Percentiles rank a stretch among this genome's conserved stretches.
phyloP scores from a whole-genome alignment of 2,888 invertebrate genomes.

The Siphlonurus alternatus region DNA sequence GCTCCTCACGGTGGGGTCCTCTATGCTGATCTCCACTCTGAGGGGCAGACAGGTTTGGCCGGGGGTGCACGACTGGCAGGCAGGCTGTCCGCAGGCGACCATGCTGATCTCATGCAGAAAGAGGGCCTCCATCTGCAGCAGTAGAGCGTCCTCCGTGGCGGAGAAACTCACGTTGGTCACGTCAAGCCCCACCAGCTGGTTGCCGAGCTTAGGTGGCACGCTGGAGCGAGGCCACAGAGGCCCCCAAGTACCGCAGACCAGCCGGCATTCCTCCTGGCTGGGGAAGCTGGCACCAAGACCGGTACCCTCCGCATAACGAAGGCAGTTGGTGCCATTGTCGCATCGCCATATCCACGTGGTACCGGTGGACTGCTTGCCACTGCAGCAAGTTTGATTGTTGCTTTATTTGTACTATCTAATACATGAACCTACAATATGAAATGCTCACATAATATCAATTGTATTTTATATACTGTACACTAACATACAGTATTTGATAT shows the following conservation, averaged over 20 bases:
- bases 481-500: no score
- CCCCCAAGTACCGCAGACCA: constrained; percentile 49
- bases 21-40: constrained; percentile 8
- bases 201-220: constrained; percentile 25
- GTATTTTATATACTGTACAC: no score
- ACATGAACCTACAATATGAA: no score
- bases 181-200: constrained; percentile 17
- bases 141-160: constrained; percentile 35
- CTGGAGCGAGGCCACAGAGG: constrained; percentile 54
- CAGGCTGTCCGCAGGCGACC: constrained; percentile 25
- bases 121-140: constrained; percentile 25
- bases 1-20: constrained; percentile 10
- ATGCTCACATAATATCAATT: no score
- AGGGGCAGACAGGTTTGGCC: constrained; percentile 15
- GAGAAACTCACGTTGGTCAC: constrained; percentile 27
- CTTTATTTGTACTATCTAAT: no score
- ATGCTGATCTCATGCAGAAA: constrained; percentile 33
- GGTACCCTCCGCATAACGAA: constrained; percentile 30
- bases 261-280: constrained; percentile 40
- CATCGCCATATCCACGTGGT: constrained; percentile 62
- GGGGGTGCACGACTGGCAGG: constrained; percentile 20
- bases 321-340: constrained; percentile 47
- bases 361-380: background rate
- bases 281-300: constrained; percentile 33
- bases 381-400: no score